These are phyloP conservation scores for Microdon myrmicae DNA, from an alignment of 2,888 invertebrate genomes.

Conservation along the genomic window DNA sequence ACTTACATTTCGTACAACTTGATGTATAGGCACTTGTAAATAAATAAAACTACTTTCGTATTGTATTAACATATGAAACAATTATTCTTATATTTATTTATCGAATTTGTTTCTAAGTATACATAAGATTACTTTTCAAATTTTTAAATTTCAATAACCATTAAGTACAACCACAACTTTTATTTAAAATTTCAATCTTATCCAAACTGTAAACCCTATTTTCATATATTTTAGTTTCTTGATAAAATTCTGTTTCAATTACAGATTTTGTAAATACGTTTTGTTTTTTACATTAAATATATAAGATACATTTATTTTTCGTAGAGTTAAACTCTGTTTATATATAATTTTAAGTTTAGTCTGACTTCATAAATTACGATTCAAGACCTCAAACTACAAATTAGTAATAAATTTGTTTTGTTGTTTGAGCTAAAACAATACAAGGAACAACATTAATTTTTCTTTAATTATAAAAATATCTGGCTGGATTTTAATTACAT, in stretches of 20 bases:
- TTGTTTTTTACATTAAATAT: conserved; percentile 3
- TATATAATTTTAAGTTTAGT: conserved; percentile 7
- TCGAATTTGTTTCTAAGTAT: too few relatives aligned
- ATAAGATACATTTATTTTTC: too few relatives aligned
- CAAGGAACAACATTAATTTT: conserved; percentile 30
- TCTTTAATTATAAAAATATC: conserved; percentile 10
- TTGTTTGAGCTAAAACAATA: conserved; percentile 1
- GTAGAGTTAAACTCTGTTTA: conserved; percentile 4
- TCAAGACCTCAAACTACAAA: too few relatives aligned
- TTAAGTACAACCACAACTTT: too few relatives aligned
- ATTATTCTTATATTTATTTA: conserved; percentile 25
- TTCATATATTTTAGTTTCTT: conserved; percentile 17
- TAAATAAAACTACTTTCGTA: conserved; percentile 18
- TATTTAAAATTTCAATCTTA: conserved; percentile 26
- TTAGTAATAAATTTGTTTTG: conserved; percentile 4
- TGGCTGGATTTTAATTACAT: too few relatives aligned
- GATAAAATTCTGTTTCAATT: conserved; percentile 16
- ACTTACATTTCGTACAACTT: conserved; percentile 14
- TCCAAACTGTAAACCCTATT: conserved; percentile 23
- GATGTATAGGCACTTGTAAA: conserved; percentile 9
- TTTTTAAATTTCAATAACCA: too few relatives aligned
- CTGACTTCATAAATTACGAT: conserved; percentile 17
- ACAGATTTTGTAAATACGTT: conserved; percentile 42
- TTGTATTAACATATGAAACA: conserved; percentile 18
- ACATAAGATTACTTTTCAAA: too few relatives aligned